Evolutionary conservation across 2,888 invertebrate genomes (phyloP), one percentile per base, ranked within the genome.

Genomic region (Drosophila meridionalis): DNA sequence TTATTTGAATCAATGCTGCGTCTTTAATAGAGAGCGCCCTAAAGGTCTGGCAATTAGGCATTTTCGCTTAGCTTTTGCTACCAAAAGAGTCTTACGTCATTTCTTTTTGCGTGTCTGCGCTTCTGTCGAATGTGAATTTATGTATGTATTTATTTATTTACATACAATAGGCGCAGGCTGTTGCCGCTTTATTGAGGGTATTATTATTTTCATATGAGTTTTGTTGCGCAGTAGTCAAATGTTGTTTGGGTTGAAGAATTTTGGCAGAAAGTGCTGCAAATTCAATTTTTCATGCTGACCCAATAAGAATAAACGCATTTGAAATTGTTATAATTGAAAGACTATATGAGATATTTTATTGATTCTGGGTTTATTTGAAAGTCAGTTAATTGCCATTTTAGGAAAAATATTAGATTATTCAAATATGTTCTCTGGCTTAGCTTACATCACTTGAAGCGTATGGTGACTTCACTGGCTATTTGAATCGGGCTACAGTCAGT

Each of bases 81-180:
- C 38, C 32, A 53, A 62, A 11, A 20, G 36, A 28, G 59, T 58
- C 77, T 84, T 84, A 83, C 84, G 84, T 84, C 84, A 84, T 78
- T 69, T 80, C 60, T 69, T 48, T 60, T 67, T 47, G 48, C 47
- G 48, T 43, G 32, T 63, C 20, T 34, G 50, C 32, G 12, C 12
- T 28, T 63, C 48, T 48, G 20, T 14, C 57, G 61, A 57, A 47
- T 20, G 56, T 3, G 48, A 32, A 61, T 59, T 75, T 64, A 52
- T 53, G 30, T 65, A 20, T 48, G 14, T 65, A 50, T 73, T 70
- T 74, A 69, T 73, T 76, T 62, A 71, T 72, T 73, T 71, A 72
- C 66, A 66, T 56, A 78, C 74, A 74, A 48, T 70, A 53, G 59
- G 52, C 52, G 48, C 53, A 57, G 65, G 56, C 65, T 61, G 42